Evolutionary conservation across 2,113 vertebrate species (phyloP).

Genomic region (Prionailurus bengalensis): DNA sequence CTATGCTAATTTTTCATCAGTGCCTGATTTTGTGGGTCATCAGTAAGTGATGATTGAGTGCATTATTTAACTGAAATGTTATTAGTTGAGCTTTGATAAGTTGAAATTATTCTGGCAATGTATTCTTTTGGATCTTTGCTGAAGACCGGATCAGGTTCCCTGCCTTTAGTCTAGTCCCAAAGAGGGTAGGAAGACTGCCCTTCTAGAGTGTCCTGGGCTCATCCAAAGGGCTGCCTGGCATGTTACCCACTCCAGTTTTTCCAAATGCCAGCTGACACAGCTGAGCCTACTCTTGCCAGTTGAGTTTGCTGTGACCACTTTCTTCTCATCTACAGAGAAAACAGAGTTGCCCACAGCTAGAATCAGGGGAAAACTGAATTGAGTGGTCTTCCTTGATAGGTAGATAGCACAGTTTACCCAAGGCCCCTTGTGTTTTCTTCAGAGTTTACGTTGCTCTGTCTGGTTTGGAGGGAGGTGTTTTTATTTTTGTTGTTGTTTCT

Average conservation of each 20-base stretch:
- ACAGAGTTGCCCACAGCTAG: no score
- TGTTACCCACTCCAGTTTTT: neutral
- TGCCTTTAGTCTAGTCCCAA: neutral
- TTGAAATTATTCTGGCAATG: neutral
- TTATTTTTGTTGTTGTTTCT: neutral
- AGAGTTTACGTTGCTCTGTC: neutral
- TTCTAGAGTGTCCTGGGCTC: neutral
- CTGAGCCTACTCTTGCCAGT: neutral
- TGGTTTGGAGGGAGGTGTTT: neutral
- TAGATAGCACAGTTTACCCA: neutral
- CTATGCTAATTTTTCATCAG: neutral
- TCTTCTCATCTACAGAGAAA: neutral
- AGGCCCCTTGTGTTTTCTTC: neutral
- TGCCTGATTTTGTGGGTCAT: neutral
- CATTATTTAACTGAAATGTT: neutral
- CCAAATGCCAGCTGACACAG: neutral
- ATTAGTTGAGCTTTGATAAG: neutral
- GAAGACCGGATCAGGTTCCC: neutral
- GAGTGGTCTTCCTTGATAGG: neutral
- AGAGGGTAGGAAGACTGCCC: neutral
- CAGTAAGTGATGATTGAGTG: neutral
- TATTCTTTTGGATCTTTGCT: neutral
- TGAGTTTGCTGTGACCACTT: neutral
- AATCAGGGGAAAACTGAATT: neutral
- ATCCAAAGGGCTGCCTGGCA: neutral